These are phyloP conservation scores for Hypotaenidia philippensis DNA, from an alignment of 2,797 vertebrate species.

Conservation along the genomic window DNA sequence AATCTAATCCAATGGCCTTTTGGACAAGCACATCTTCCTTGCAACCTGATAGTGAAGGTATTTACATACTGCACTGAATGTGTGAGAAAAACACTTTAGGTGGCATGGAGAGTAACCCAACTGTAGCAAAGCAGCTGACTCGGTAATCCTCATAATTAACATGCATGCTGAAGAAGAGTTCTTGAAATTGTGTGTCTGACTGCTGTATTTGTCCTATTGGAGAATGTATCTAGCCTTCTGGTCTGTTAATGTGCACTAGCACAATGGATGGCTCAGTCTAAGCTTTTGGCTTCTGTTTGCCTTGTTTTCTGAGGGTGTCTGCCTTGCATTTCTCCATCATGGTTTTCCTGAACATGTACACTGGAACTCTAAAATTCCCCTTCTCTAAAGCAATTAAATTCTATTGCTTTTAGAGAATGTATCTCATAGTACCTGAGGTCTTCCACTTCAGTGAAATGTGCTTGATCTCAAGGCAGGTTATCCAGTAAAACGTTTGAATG, in stretches of 20 bases:
- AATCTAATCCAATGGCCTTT: slow-evolving; percentile 99
- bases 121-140: slow-evolving; percentile 82
- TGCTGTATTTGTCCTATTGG: not conserved
- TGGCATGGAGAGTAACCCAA: slow-evolving; percentile 73
- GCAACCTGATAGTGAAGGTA: slow-evolving; percentile 94
- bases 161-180: slow-evolving; percentile 75
- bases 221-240: not conserved
- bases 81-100: slow-evolving; percentile 75
- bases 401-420: not conserved
- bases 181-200: slow-evolving; percentile 30
- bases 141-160: slow-evolving; percentile 73
- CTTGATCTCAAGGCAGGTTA: not conserved
- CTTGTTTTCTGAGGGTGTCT: not conserved
- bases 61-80: slow-evolving; percentile 86
- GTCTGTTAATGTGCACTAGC: not conserved
- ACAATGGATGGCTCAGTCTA: not conserved
- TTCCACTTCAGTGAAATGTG: not conserved
- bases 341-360: not conserved
- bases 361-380: not conserved
- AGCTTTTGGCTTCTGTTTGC: slow-evolving; percentile 37
- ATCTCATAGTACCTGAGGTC: not conserved
- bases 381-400: not conserved
- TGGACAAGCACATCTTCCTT: slow-evolving; percentile 92
- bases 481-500: not conserved
- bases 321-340: not conserved